Percentiles rank a stretch among this genome's conserved stretches.
These are phyloP conservation scores for Mythimna pallens DNA, from an alignment of 2,888 invertebrate genomes.

Conservation along the genomic window DNA sequence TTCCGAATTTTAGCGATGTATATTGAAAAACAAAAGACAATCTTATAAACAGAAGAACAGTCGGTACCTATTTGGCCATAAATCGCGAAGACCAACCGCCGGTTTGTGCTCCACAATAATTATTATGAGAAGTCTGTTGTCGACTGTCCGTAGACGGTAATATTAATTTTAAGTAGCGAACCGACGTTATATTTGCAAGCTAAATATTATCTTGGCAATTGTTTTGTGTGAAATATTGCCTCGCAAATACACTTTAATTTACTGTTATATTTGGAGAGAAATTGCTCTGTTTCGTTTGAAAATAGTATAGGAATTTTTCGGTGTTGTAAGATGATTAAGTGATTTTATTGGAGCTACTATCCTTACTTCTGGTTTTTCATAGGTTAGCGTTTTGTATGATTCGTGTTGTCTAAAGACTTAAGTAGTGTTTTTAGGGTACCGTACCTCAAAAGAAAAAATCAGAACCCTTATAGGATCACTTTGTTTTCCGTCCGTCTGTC, in stretches of 20 bases:
- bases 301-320: slow-evolving; percentile 33
- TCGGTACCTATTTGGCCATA: slow-evolving; percentile 20
- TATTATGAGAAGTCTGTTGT: slow-evolving; percentile 70
- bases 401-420: too few relatives aligned
- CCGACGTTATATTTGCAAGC: slow-evolving; percentile 69
- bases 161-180: slow-evolving; percentile 77
- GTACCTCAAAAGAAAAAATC: too few relatives aligned
- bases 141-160: slow-evolving; percentile 69
- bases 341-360: background rate
- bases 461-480: too few relatives aligned
- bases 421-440: too few relatives aligned
- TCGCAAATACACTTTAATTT: slow-evolving; percentile 56
- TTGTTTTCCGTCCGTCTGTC: too few relatives aligned
- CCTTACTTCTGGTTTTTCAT: too few relatives aligned
- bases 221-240: slow-evolving; percentile 61
- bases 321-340: slow-evolving; percentile 26
- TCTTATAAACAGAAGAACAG: slow-evolving; percentile 28
- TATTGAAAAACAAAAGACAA: slow-evolving; percentile 17
- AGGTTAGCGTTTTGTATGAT: too few relatives aligned
- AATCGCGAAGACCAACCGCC: slow-evolving; percentile 49
- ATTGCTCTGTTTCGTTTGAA: slow-evolving; percentile 23
- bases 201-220: slow-evolving; percentile 68
- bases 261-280: slow-evolving; percentile 45
- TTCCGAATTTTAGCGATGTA: too few relatives aligned
- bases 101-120: slow-evolving; percentile 67